A percentile compares a stretch with the other conserved stretches of the same genome.
Conservation (phyloP, 2,797 vertebrate species). For the Ambastaia sidthimunki region DNA sequence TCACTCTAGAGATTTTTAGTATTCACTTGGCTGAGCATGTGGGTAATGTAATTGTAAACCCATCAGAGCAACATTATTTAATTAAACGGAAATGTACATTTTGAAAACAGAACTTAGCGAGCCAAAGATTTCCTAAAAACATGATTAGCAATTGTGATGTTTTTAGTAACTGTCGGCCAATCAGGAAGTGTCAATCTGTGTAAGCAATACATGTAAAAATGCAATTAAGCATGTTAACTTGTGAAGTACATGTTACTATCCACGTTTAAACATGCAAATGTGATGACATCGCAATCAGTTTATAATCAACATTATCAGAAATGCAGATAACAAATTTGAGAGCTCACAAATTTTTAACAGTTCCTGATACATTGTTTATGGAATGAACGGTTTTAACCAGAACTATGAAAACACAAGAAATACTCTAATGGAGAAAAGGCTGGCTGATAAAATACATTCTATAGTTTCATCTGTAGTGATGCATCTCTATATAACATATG, state of each 20-base stretch:
- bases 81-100: no score
- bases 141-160: not conserved
- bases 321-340: not conserved
- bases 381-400: not conserved
- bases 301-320: not conserved
- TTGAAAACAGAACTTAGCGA: no score
- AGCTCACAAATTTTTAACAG: not conserved
- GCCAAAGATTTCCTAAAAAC: no score
- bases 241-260: not conserved
- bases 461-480: no score
- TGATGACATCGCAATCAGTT: conserved; percentile 5
- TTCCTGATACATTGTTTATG: not conserved
- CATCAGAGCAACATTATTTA: not conserved
- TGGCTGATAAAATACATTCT: no score
- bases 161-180: not conserved
- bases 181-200: not conserved
- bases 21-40: no score
- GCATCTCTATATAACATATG: no score
- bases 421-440: no score
- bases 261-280: not conserved
- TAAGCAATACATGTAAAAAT: not conserved
- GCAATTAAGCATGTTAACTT: not conserved
- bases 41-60: not conserved
- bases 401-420: no score
- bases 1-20: not conserved